These are phyloP conservation scores for Hylaeus volcanicus DNA, from an alignment of 1,140 invertebrate species.

Conservation along the genomic window DNA sequence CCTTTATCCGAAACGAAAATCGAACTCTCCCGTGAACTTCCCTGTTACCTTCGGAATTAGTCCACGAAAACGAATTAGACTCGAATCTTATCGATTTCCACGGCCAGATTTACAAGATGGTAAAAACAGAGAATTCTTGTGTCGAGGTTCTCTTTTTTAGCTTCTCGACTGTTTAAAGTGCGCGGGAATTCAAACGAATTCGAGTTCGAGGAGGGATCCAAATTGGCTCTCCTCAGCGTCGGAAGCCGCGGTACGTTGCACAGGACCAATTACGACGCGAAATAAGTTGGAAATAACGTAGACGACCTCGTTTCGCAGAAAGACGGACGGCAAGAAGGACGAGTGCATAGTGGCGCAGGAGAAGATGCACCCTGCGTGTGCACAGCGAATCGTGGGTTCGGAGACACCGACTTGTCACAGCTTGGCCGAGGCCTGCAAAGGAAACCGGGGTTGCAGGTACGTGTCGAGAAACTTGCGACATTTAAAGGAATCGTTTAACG, in stretches of 20 bases:
- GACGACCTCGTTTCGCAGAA: conserved; percentile 79
- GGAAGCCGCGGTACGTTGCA: background rate
- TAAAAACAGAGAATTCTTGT: too few species aligned
- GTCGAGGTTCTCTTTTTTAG: too few species aligned
- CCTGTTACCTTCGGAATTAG: background rate
- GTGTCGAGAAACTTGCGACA: background rate
- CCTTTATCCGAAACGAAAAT: background rate
- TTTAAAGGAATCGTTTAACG: background rate
- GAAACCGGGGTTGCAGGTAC: conserved; percentile 88
- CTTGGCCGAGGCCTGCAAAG: conserved; percentile 88
- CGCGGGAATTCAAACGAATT: too few species aligned
- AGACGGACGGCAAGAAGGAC: conserved; percentile 90
- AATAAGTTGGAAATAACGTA: background rate
- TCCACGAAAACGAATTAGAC: background rate
- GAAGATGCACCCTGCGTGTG: conserved; percentile 92
- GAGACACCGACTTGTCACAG: conserved; percentile 90
- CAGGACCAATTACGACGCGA: background rate
- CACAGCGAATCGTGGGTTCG: conserved; percentile 87
- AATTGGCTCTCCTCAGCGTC: background rate
- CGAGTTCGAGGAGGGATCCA: too few species aligned
- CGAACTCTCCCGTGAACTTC: background rate
- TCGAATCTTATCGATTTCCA: too few species aligned
- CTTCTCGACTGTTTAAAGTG: too few species aligned
- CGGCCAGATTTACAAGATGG: too few species aligned
- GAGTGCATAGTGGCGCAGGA: conserved; percentile 93